Conservation (phyloP, 1,140 invertebrate genomes). For the Zaprionus lachaisei region DNA sequence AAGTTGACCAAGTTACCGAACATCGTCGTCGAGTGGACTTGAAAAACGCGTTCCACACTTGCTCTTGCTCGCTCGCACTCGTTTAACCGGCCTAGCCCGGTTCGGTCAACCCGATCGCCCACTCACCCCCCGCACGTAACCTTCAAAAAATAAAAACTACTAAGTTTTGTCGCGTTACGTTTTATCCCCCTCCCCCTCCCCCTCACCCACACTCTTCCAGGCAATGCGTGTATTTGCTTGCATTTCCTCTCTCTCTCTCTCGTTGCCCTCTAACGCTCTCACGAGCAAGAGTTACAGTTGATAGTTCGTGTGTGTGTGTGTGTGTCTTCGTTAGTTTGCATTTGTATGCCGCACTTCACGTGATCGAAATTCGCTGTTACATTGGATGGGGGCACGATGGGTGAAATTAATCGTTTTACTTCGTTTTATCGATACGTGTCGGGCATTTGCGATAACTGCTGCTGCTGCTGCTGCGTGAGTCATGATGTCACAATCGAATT, state of each 20-base stretch:
- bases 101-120: conserved; percentile 25
- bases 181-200: conserved; percentile 12
- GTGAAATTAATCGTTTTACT: conserved; percentile 30
- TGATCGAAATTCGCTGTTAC: conserved; percentile 29
- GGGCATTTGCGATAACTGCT: conserved; percentile 24
- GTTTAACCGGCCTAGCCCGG: conserved; percentile 42
- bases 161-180: conserved; percentile 25
- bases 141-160: conserved; percentile 64
- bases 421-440: conserved; percentile 28
- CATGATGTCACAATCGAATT: conserved; percentile 1
- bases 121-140: conserved; percentile 56
- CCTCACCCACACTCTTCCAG: conserved; percentile 8
- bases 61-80: conserved; percentile 35
- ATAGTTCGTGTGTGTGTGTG: neutral
- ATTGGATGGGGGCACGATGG: conserved; percentile 13
- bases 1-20: conserved; percentile 48
- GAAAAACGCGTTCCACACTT: conserved; percentile 74
- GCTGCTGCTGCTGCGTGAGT: conserved; percentile 5
- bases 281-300: conserved; percentile 40
- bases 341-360: conserved; percentile 34
- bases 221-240: conserved; percentile 46
- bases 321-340: conserved; percentile 2
- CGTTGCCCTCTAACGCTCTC: conserved; percentile 1
- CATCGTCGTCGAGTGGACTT: conserved; percentile 63
- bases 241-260: conserved; percentile 15